Percentiles rank a stretch among this genome's conserved stretches.
These are phyloP conservation scores for Meghimatium bilineatum DNA, from an alignment of 2,888 invertebrate genomes.

Conservation along the genomic window DNA sequence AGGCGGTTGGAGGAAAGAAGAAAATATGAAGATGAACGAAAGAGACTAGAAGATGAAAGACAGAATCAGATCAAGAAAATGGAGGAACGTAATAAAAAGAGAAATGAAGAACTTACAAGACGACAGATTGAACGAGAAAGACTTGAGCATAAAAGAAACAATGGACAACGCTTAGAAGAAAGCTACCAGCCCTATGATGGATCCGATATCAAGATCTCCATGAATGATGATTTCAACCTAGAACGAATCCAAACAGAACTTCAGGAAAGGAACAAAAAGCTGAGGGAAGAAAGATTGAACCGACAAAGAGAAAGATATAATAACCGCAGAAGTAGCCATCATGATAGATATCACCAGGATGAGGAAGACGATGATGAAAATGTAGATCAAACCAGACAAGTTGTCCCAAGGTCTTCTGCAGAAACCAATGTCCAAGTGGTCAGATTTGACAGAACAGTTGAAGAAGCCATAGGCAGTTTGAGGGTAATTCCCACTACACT, in stretches of 20 bases:
- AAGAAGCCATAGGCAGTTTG: background rate
- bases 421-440: slow-evolving; percentile 17
- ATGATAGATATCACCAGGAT: background rate
- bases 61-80: slow-evolving; percentile 16
- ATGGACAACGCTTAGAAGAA: background rate
- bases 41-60: slow-evolving; percentile 17
- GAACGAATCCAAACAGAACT: background rate
- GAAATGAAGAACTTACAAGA: slow-evolving; percentile 12
- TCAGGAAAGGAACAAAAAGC: background rate
- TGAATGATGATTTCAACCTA: background rate
- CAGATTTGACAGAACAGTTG: background rate
- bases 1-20: background rate
- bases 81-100: slow-evolving; percentile 22
- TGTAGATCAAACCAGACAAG: background rate
- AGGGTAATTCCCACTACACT: slow-evolving; percentile 20
- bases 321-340: background rate
- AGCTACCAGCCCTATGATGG: background rate
- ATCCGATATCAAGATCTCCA: background rate
- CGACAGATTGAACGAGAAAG: slow-evolving; percentile 14
- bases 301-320: slow-evolving; percentile 26
- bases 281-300: slow-evolving; percentile 34
- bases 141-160: background rate
- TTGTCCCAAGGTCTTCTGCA: background rate
- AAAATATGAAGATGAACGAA: slow-evolving; percentile 6
- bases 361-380: slow-evolving; percentile 8